Conservation (phyloP, 2,797 vertebrate genomes). For the Ambastaia sidthimunki region DNA sequence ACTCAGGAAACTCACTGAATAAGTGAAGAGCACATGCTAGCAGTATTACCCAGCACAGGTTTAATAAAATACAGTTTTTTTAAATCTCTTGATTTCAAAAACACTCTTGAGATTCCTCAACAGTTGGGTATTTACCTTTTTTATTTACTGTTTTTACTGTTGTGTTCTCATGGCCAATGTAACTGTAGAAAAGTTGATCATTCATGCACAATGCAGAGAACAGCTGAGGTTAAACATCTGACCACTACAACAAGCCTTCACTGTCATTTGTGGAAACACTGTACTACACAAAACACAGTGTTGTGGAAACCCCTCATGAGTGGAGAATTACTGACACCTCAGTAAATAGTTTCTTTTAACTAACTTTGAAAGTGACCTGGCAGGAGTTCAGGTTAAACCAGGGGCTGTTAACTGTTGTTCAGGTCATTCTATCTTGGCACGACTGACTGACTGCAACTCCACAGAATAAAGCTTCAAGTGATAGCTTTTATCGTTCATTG, state of each 20-base stretch:
- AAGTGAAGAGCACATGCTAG: neutral
- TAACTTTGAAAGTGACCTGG: neutral
- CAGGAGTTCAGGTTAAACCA: neutral
- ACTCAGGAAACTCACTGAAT: constrained; percentile 8
- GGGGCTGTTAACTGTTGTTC: neutral
- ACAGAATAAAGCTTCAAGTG: neutral
- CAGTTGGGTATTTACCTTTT: too few relatives aligned
- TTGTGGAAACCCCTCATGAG: too few relatives aligned
- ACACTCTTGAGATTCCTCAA: too few relatives aligned
- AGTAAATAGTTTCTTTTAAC: too few relatives aligned
- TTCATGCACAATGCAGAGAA: constrained; percentile 53
- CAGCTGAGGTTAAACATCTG: constrained; percentile 61
- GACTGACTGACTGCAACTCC: neutral
- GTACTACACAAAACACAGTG: constrained; percentile 61
- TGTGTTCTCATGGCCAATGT: neutral
- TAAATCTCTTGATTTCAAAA: neutral
- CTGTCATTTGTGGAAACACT: constrained; percentile 60
- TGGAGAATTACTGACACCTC: neutral
- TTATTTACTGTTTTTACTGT: too few relatives aligned
- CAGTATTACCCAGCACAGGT: neutral
- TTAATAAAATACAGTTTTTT: neutral
- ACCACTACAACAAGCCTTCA: constrained; percentile 45
- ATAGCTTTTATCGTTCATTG: neutral
- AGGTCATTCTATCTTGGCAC: neutral
- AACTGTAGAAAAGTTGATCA: constrained; percentile 66